Evolutionary conservation across 2,797 vertebrate species (phyloP).

Genomic region (Cynodonichthys magdalenae): DNA sequence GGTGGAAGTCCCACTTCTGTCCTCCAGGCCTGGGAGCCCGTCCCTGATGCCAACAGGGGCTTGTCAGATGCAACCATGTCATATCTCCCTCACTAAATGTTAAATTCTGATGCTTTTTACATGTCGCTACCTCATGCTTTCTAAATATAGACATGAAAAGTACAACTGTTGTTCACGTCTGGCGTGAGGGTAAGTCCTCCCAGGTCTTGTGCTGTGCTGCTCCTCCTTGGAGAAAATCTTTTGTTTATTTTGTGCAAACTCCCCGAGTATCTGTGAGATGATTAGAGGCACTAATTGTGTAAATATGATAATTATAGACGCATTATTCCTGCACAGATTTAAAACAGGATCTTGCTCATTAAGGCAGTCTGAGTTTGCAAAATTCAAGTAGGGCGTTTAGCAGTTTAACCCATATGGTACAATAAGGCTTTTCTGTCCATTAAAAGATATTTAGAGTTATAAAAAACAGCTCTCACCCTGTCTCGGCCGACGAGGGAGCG

Average conservation of each 20-base stretch:
- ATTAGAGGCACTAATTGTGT: constrained; percentile 57
- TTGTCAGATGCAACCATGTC: constrained; percentile 36
- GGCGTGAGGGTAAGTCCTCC: background rate
- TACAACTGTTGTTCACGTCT: constrained; percentile 7
- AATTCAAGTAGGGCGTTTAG: constrained; percentile 20
- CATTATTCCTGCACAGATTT: constrained; percentile 39
- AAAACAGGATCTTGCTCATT: constrained; percentile 42
- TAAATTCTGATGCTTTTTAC: constrained; percentile 18
- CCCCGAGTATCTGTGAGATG: constrained; percentile 33
- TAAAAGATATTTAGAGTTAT: background rate
- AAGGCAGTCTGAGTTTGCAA: constrained; percentile 29
- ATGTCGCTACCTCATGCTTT: constrained; percentile 4
- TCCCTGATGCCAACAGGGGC: constrained; percentile 39
- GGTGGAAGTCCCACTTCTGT: constrained; percentile 42
- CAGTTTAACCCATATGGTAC: constrained; percentile 32
- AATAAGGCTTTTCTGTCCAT: background rate
- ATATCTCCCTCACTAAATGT: constrained; percentile 31
- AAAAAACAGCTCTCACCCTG: constrained; percentile 54
- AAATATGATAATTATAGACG: constrained; percentile 56
- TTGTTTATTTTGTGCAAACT: constrained; percentile 46
- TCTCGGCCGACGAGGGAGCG: constrained; percentile 88
- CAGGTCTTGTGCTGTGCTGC: constrained; percentile 14
- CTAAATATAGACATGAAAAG: constrained; percentile 1
- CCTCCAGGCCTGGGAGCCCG: constrained; percentile 40
- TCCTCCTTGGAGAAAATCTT: constrained; percentile 19